phyloP scores from a whole-genome alignment of 2,113 vertebrate species.

The Xenotilapia longispinis region DNA sequence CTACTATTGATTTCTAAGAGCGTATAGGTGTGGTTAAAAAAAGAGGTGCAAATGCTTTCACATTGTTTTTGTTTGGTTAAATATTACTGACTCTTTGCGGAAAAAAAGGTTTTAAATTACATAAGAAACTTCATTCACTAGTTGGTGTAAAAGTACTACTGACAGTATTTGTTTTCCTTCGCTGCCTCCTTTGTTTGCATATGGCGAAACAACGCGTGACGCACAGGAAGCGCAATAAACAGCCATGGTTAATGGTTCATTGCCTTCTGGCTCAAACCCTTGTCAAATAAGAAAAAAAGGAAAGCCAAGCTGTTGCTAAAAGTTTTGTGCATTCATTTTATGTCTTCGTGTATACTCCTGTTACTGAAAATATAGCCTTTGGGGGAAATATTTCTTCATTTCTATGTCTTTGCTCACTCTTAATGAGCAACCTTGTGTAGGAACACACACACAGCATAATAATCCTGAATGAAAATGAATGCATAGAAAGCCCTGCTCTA shows the following conservation, averaged over 20 bases:
- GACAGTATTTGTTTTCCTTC: not conserved
- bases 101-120: accelerated
- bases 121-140: not conserved
- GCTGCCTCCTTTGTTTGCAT: not conserved
- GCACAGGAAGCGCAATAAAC: not conserved
- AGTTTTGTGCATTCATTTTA: not conserved
- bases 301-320: not conserved
- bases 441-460: not conserved
- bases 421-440: not conserved
- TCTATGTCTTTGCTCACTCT: not conserved
- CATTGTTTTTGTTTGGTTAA: not conserved
- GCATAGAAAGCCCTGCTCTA: not conserved
- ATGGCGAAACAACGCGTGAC: not conserved
- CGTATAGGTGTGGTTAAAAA: not conserved
- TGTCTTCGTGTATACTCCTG: not conserved
- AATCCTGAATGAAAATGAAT: not conserved
- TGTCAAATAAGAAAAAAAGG: not conserved
- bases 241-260: not conserved
- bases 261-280: not conserved
- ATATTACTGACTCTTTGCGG: not conserved
- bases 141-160: not conserved
- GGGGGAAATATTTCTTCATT: not conserved
- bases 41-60: not conserved
- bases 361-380: not conserved
- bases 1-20: not conserved